Conservation (phyloP, 2,888 invertebrate genomes). For the Byasa hedistus region DNA sequence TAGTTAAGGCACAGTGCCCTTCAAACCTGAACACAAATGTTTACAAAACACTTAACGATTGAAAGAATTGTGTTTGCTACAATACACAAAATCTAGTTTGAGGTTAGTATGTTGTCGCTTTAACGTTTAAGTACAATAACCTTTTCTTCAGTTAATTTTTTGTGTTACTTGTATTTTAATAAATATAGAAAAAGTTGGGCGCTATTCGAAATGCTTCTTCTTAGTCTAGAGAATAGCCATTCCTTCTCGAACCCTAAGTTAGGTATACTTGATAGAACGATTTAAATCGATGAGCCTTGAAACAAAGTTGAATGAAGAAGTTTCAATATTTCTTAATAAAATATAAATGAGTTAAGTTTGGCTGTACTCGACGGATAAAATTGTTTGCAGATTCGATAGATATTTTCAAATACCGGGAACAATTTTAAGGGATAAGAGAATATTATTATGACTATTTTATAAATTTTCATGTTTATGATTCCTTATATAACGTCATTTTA, state of each 20-base stretch:
- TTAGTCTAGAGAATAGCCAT: slow-evolving; percentile 37
- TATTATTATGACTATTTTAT: no score
- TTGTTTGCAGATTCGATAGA: slow-evolving; percentile 32
- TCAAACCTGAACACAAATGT: no score
- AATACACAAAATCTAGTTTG: no score
- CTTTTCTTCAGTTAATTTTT: no score
- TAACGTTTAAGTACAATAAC: no score
- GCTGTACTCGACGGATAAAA: slow-evolving; percentile 42
- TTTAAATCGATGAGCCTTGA: slow-evolving; percentile 63
- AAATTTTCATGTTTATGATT: no score
- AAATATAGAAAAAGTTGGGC: neutral
- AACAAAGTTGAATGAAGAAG: slow-evolving; percentile 64
- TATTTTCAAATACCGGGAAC: slow-evolving; percentile 25
- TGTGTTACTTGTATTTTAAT: no score
- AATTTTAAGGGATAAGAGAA: neutral
- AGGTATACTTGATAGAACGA: slow-evolving; percentile 45
- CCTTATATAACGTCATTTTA: no score
- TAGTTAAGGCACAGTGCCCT: no score
- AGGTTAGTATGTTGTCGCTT: no score
- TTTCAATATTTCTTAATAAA: slow-evolving; percentile 68
- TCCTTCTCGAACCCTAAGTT: slow-evolving; percentile 38
- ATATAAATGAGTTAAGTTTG: slow-evolving; percentile 67
- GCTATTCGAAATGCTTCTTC: slow-evolving; percentile 17
- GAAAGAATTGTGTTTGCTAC: no score
- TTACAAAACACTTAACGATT: no score